Base-by-base conservation (phyloP, 2,113 vertebrate species). In the Chunga burmeisteri region DNA sequence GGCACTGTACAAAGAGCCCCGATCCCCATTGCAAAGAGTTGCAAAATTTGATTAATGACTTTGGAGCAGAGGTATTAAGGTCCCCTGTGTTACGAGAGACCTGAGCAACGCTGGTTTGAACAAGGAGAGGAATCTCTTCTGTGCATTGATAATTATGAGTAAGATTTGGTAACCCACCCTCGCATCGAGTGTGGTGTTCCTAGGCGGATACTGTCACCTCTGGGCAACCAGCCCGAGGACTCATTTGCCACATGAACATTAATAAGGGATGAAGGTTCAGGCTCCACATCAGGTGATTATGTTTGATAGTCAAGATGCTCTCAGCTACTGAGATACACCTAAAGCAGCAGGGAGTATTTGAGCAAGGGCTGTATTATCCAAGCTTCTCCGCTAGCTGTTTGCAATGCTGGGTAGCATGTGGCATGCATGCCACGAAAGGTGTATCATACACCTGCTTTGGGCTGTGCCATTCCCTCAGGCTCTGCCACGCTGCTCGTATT, bases 401-500 rank as follows among this genome's bases (percentile, higher is more conserved):
- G 70, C 42, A 36, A 29, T 18, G 25, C 72, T 59, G 34, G 42
- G 80, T 29, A 79, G 89, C 70, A 49, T 34, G 49, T 75, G 78
- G 66, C 65, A 32, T 21, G 55, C 27, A 5, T 61, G 73, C 52
- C 32, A 16, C 13, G 21, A 32, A 56, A 71, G 47, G 55, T 65
- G 1, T 78, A 61, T 68, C 42, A 34, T 52, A 50, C 84, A 85
- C 72, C 87, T 95, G 68, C 82, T 77, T 94, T 90, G 65, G 80
- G 56, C 65, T 52, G 9, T 72, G 78, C 88, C 90, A 73, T 78
- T 81, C 27, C 71, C n/a, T 5, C 59, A 65, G 83, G 89, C 88
- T 94, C 68, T 93, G 36, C 65, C 86, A 82, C 25, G 52, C 79
- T 80, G 82, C 84, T 82, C 32, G 42, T 73, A 19, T 72, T 94